Evolutionary conservation across 2,888 invertebrate genomes (phyloP).

Genomic region (Brachyptera putata): DNA sequence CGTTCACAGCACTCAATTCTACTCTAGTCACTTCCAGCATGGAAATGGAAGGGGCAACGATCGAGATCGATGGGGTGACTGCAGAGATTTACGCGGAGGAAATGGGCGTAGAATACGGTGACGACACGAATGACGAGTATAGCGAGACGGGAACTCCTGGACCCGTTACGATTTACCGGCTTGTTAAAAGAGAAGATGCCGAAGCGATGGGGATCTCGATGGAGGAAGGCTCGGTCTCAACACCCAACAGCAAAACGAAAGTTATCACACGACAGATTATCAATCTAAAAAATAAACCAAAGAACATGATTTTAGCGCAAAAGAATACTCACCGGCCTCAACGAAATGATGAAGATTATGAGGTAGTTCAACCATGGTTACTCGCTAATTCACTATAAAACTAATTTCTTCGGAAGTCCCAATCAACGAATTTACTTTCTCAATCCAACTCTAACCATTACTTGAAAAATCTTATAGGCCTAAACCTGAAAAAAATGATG

Average conservation of each 20-base stretch:
- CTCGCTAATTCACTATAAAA: no score
- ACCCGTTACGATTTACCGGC: slow-evolving; percentile 11
- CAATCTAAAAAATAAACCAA: background rate
- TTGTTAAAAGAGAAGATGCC: slow-evolving; percentile 3
- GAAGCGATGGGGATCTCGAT: slow-evolving; percentile 6
- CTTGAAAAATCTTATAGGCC: no score
- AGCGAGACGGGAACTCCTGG: background rate
- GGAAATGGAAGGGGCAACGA: background rate
- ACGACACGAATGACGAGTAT: background rate
- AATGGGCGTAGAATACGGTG: background rate
- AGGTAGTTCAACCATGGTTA: no score
- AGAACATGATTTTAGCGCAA: background rate
- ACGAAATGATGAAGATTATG: no score
- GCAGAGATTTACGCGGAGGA: slow-evolving; percentile 11
- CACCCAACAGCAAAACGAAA: background rate
- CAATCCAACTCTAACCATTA: no score
- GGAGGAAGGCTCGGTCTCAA: slow-evolving; percentile 6
- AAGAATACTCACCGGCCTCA: no score
- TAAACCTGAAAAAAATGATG: no score
- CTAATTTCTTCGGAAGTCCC: no score
- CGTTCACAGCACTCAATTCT: no score
- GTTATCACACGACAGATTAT: slow-evolving; percentile 6
- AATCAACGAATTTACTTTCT: no score
- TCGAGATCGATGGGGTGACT: background rate
- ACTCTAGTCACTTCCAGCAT: no score